A percentile compares a stretch with the other conserved stretches of the same genome.
Evolutionary conservation across 2,888 invertebrate species (phyloP).

Genomic region (Euzetes globulus): DNA sequence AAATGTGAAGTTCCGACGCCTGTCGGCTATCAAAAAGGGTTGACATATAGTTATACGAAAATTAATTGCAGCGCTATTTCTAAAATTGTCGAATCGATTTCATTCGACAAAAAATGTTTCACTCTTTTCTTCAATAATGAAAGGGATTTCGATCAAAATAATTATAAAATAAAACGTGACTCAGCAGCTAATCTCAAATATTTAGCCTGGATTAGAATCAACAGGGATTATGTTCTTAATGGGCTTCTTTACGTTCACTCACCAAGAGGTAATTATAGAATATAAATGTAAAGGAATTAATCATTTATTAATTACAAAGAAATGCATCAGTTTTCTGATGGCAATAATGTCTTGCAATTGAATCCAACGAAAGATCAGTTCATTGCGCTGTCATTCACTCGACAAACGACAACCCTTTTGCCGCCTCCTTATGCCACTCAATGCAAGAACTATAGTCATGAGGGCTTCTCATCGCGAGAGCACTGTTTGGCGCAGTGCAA

Average conservation of each 20-base stretch:
- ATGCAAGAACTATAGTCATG: constrained; percentile 30
- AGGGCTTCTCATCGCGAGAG: constrained; percentile 22
- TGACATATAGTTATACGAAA: constrained; percentile 27
- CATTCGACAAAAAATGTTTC: constrained; percentile 29
- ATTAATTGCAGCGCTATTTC: constrained; percentile 19
- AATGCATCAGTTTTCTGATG: constrained; percentile 30
- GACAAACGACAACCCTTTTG: constrained; percentile 7
- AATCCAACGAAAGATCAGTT: constrained; percentile 30
- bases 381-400: constrained; percentile 11
- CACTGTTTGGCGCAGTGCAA: constrained; percentile 32
- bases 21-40: constrained; percentile 10
- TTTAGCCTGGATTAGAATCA: constrained; percentile 30
- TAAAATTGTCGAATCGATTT: constrained; percentile 28
- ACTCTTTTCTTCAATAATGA: constrained; percentile 23
- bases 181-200: constrained; percentile 32
- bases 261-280: constrained; percentile 27
- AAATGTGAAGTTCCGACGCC: constrained; percentile 33
- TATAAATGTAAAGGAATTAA: neutral
- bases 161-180: constrained; percentile 31
- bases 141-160: constrained; percentile 1
- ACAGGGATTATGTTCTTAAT: constrained; percentile 32
- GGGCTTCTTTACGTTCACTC: constrained; percentile 32
- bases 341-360: constrained; percentile 26
- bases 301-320: neutral
- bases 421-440: constrained; percentile 33